phyloP scores from a whole-genome alignment of 1,140 invertebrate species.

The Hycleus cichorii region DNA sequence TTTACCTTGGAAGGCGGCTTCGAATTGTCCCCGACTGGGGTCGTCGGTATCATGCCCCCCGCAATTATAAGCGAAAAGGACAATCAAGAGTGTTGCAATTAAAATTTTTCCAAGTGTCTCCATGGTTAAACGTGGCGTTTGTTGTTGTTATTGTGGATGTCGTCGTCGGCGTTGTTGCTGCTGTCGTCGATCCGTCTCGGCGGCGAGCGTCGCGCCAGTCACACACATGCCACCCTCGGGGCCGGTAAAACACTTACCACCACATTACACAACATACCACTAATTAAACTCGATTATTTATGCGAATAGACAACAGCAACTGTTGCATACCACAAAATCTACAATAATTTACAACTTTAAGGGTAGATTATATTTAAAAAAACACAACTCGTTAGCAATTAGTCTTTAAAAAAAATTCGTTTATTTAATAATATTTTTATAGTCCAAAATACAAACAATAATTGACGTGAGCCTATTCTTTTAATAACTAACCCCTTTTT shows the following conservation, averaged over 20 bases:
- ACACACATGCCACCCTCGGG: slow-evolving; percentile 29
- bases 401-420: no score
- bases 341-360: no score
- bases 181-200: neutral
- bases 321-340: slow-evolving; percentile 24
- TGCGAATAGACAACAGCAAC: slow-evolving; percentile 25
- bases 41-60: slow-evolving; percentile 20
- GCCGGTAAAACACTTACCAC: slow-evolving; percentile 28
- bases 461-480: slow-evolving; percentile 5
- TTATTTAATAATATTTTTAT: neutral
- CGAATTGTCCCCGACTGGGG: slow-evolving; percentile 28
- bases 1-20: slow-evolving; percentile 34
- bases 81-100: slow-evolving; percentile 22
- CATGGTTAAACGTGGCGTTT: slow-evolving; percentile 19
- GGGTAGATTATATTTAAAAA: no score
- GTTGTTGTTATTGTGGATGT: neutral
- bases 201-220: slow-evolving; percentile 21
- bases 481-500: slow-evolving; percentile 11
- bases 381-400: no score
- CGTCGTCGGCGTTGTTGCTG: neutral
- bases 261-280: slow-evolving; percentile 24
- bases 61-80: slow-evolving; percentile 17
- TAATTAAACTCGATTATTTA: slow-evolving; percentile 32
- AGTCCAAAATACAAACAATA: neutral
- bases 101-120: slow-evolving; percentile 8